phyloP scores from a whole-genome alignment of 1,140 invertebrate species.

The Meloidogyne chitwoodi region DNA sequence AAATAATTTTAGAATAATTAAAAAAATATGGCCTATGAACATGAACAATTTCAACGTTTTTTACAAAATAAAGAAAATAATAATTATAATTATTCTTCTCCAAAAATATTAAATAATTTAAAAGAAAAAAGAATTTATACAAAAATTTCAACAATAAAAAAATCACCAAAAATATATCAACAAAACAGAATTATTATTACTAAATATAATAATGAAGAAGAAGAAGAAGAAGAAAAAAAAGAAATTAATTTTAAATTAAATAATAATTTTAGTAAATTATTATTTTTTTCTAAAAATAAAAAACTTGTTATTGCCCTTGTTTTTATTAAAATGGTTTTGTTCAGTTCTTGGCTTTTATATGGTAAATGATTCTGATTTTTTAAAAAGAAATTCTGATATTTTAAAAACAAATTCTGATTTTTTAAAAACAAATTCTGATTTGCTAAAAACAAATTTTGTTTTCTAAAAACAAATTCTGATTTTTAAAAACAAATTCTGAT shows the following conservation, averaged over 20 bases:
- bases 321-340: conserved; percentile 11
- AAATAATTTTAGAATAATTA: neutral
- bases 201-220: neutral
- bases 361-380: neutral
- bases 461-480: neutral
- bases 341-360: conserved; percentile 13
- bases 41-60: conserved; percentile 16
- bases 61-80: neutral
- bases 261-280: neutral
- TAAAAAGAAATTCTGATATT: no score
- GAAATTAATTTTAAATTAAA: no score
- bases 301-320: neutral
- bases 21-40: conserved; percentile 14
- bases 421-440: neutral
- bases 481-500: neutral
- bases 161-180: neutral
- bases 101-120: neutral
- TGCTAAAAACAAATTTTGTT: neutral
- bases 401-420: neutral
- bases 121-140: neutral
- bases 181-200: neutral
- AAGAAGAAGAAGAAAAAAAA: neutral
- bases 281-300: neutral
- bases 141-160: neutral
- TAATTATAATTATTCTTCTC: neutral